Evolutionary conservation across 2,888 invertebrate genomes (phyloP), one percentile per base, ranked within the genome.

Genomic region (Temnothorax ravouxi): DNA sequence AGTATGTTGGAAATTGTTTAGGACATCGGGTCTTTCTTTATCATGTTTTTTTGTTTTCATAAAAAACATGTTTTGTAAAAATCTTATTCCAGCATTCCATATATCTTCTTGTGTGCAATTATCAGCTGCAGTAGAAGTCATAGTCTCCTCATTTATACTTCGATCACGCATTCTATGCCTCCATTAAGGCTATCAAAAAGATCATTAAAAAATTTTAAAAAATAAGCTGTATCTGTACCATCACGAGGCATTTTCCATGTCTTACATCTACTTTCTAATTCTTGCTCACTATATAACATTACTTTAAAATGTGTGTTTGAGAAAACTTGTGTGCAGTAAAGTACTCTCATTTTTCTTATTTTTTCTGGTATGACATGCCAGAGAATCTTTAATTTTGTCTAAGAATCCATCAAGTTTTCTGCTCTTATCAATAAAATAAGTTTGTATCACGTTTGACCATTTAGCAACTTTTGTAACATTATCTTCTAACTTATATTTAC

Each of bases 361-460:
- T 50, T 50, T 50, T 50, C 21, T 21, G 9, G 21, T 21, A 54
- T 54, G n/a, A 54, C 21, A 54, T 54, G n/a, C n/a, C n/a, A n/a
- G 21, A 21, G 21, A 54, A 21, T 54, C 21, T 9, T 54, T 54
- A n/a, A 21, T 54, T n/a, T 54, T 54, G 3, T 54, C 54, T 54
- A 54, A 54, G 54, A 54, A 54, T 21, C 54, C 54, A 54, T 54
- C 54, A 54, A n/a, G 3, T n/a, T 11, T 21, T 54, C 54, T 54
- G 21, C 54, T 54, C 3, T 54, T 54, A 54, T 54, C 54, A 54
- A 54, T 54, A 54, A 21, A 54, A 54, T 54, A 54, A 54, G 54
- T 54, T 54, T 54, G n/a, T 54, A 54, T 11, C 52, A 52, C 52
- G 21, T 54, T 21, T 9, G 54, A 54, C 54, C 21, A 54, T 54